Conservation (phyloP, 2,797 vertebrate genomes). For the Pangasius djambal region DNA sequence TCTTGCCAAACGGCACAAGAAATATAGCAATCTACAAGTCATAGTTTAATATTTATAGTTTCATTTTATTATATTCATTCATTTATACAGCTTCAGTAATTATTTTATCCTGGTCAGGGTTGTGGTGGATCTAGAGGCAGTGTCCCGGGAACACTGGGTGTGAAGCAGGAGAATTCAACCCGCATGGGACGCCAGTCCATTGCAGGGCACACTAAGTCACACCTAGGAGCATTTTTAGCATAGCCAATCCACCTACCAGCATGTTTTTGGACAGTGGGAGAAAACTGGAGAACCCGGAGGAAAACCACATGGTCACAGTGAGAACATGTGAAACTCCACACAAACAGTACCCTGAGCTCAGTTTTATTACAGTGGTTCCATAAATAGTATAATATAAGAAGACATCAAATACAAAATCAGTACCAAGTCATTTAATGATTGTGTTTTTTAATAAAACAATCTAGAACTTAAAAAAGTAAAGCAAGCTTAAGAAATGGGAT, state of each 20-base stretch:
- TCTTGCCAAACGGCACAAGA: background rate
- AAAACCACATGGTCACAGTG: background rate
- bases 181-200: background rate
- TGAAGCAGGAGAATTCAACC: background rate
- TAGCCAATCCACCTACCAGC: background rate
- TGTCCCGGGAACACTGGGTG: background rate
- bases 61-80: background rate
- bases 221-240: too few species aligned
- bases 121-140: too few species aligned
- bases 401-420: background rate
- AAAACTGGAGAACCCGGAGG: background rate
- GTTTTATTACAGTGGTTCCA: background rate
- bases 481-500: background rate
- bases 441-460: background rate
- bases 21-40: background rate
- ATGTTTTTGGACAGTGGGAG: background rate
- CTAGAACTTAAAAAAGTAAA: background rate
- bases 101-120: background rate
- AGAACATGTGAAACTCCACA: background rate
- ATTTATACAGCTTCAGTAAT: background rate
- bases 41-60: background rate
- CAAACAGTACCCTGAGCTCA: background rate
- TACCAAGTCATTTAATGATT: background rate
- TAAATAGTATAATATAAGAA: background rate
- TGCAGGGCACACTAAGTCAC: background rate